Base-by-base conservation (phyloP, 2,113 vertebrate species). In the Lynx canadensis region DNA sequence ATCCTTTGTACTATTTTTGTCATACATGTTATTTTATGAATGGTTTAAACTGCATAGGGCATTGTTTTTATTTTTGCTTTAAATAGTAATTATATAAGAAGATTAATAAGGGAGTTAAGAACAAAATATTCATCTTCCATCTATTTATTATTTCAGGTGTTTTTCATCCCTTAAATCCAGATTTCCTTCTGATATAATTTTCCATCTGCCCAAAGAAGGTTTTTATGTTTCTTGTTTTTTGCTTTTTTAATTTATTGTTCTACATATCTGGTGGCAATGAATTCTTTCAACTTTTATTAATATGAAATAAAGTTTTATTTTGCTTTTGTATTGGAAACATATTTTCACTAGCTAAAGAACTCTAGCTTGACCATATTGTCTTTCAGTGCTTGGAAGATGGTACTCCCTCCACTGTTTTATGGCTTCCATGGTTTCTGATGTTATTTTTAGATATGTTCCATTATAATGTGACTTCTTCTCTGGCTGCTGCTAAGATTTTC, bases 321-420 rank as follows among this genome's bases (percentile, higher is more conserved):
- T 84, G 63, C 18, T 84, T 84, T 79, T 55, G 16, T 36, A 89
- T 84, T 78, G 65, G 71, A 89, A 89, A 65, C 41, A 45, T 65
- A 52, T 60, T 88, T 78, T 92, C 82, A 48, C 88, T 94, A 48
- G n/a, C 74, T 82, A 74, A 48, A 76, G 68, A 86, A 91, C 36
- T 66, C 9, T 66, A 80, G 19, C 2, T 86, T 91, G 31, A 48
- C 31, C 14, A 27, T 81, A 12, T 74, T 82, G 52, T 79, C 38
- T 48, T 73, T 48, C 27, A 84, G 68, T 57, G 48, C 45, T 92
- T 50, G 29, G 48, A 73, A 66, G 48, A 29, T 60, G 6, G 19
- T 82, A 18, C 2, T 71, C 9, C 21, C 2, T 19, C 4, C 18
- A 16, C 57, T 76, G 10, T 57, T 48, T 57, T 41, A 45, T 65